Conservation (phyloP, 37 sponge, comb jelly and placozoan genomes). For the Bolinopsis microptera region DNA sequence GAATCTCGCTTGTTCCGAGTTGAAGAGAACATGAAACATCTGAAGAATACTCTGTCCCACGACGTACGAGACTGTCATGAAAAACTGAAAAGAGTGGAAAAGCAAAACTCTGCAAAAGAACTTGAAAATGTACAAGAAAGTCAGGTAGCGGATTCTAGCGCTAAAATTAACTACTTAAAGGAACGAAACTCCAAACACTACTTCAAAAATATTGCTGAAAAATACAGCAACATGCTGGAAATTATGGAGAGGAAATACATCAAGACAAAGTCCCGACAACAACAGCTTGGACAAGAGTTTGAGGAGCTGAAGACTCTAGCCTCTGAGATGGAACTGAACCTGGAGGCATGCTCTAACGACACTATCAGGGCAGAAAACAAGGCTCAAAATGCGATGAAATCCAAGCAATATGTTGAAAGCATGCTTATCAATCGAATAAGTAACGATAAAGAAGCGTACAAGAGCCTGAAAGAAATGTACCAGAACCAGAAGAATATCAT, state of each 20-base stretch:
- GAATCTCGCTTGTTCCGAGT: neutral
- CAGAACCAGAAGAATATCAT: neutral
- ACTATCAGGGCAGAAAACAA: neutral
- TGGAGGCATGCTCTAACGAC: neutral
- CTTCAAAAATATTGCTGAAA: neutral
- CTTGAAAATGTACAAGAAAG: neutral
- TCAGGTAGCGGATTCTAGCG: neutral
- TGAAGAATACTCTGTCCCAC: conserved; percentile 2
- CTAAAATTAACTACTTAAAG: neutral
- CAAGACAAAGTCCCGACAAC: neutral
- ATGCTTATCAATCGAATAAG: neutral
- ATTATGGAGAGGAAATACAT: conserved; percentile 8
- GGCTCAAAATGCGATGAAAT: neutral
- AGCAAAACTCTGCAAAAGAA: neutral
- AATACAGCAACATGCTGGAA: neutral
- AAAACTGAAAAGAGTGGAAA: neutral
- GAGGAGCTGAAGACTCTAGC: neutral
- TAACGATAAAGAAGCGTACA: neutral
- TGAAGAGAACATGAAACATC: neutral
- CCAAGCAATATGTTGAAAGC: conserved; percentile 12
- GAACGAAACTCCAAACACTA: neutral
- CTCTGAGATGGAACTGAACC: neutral
- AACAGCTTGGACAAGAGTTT: neutral
- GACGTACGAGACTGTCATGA: neutral
- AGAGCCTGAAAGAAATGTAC: neutral